Evolutionary conservation across 2,888 invertebrate species (phyloP).

Genomic region (Microdon myrmicae): DNA sequence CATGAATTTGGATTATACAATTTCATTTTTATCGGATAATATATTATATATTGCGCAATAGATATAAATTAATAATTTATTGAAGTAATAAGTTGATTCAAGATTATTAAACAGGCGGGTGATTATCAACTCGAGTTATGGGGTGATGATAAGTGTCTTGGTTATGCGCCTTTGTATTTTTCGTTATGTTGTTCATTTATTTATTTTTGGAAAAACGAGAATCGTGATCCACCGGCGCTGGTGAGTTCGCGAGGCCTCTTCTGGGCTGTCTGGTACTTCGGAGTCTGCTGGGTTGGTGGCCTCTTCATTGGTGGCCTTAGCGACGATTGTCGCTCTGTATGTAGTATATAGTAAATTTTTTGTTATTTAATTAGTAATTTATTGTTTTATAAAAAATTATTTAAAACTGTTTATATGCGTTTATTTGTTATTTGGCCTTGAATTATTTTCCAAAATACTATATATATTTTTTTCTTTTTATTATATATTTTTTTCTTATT

Average conservation of each 20-base stretch:
- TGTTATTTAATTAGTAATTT: constrained; percentile 23
- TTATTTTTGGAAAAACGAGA: constrained; percentile 36
- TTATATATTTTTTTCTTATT: constrained; percentile 3
- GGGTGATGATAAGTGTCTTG: too few relatives aligned
- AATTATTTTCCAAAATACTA: constrained; percentile 9
- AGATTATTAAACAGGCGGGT: too few relatives aligned
- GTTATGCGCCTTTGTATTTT: too few relatives aligned
- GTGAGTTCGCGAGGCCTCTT: constrained; percentile 27
- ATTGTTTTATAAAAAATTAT: constrained; percentile 5
- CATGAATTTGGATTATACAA: too few relatives aligned
- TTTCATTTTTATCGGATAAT: too few relatives aligned
- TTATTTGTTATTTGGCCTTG: constrained; percentile 3
- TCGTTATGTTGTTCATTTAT: constrained; percentile 13
- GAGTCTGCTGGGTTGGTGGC: constrained; percentile 8
- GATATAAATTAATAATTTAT: too few relatives aligned
- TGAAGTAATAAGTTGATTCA: too few relatives aligned
- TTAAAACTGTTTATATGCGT: constrained; percentile 4
- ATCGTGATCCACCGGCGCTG: constrained; percentile 12
- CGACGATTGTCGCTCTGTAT: constrained; percentile 38
- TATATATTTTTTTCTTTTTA: background rate
- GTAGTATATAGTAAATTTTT: constrained; percentile 37
- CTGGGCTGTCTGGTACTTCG: constrained; percentile 20
- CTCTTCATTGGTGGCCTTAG: constrained; percentile 34
- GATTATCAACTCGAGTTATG: too few relatives aligned
- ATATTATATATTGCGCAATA: too few relatives aligned